These are phyloP conservation scores for Nymphicus hollandicus DNA, from an alignment of 2,113 vertebrate genomes.

Conservation along the genomic window DNA sequence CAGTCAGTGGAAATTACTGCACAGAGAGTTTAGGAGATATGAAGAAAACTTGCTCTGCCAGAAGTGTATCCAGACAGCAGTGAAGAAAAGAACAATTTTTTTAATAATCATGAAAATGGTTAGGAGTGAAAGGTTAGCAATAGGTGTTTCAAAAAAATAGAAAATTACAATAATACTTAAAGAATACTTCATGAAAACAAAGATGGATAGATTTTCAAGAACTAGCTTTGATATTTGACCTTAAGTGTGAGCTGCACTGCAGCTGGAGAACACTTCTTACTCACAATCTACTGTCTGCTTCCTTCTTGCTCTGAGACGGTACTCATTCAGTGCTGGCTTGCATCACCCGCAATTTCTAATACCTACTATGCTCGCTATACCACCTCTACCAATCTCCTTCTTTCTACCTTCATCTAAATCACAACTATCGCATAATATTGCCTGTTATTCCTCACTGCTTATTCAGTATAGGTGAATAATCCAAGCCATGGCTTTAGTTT, in stretches of 20 bases:
- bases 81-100: neutral
- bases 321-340: neutral
- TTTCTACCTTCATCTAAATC: neutral
- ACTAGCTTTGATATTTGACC: constrained; percentile 26
- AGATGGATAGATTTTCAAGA: neutral
- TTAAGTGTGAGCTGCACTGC: constrained; percentile 6
- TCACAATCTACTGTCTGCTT: constrained; percentile 2
- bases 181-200: neutral
- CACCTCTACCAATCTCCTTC: neutral
- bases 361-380: neutral
- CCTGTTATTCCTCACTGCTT: neutral
- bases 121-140: constrained; percentile 5
- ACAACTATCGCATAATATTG: neutral
- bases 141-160: neutral
- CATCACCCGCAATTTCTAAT: neutral
- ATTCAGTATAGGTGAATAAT: neutral
- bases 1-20: constrained; percentile 53
- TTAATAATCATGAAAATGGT: neutral
- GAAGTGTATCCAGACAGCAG: neutral
- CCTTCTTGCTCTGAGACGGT: neutral
- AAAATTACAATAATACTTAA: neutral
- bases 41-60: neutral
- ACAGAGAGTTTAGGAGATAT: constrained; percentile 23
- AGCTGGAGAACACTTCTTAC: constrained; percentile 11
- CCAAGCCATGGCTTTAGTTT: neutral